These are phyloP conservation scores for Delphinapterus leucas DNA, from an alignment of 2,113 vertebrate species.

Conservation along the genomic window DNA sequence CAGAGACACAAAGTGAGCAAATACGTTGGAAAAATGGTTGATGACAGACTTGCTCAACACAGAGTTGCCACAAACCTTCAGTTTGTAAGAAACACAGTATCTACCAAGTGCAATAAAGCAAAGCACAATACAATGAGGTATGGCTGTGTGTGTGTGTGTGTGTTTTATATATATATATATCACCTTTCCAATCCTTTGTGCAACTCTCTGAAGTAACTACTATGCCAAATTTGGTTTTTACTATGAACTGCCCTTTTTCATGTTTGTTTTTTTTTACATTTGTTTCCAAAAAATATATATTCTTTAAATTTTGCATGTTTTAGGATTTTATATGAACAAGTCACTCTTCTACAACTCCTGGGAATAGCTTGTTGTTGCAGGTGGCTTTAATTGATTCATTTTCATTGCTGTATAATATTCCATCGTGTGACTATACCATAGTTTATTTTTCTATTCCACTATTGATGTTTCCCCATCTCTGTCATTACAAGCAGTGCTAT, in stretches of 20 bases:
- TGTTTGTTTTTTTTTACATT: neutral
- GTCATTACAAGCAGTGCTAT: neutral
- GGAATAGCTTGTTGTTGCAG: neutral
- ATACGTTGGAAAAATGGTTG: neutral
- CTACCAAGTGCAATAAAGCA: neutral
- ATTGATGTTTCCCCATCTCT: neutral
- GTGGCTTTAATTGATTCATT: neutral
- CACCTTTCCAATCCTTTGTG: neutral
- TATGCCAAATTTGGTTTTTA: neutral
- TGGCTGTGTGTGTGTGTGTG: rapidly evolving
- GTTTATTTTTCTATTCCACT: neutral
- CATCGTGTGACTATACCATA: neutral
- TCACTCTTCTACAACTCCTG: neutral
- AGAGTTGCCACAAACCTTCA: neutral
- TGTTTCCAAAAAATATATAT: neutral
- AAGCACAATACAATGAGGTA: neutral
- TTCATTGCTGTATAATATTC: neutral
- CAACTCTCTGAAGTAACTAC: neutral
- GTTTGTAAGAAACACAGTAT: neutral
- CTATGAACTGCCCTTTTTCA: neutral
- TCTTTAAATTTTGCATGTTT: neutral
- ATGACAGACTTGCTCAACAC: neutral
- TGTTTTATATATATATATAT: neutral
- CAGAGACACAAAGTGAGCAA: neutral
- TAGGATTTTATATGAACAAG: neutral